These are phyloP conservation scores for Spatulosminthurus flaviceps DNA, from an alignment of 2,888 invertebrate genomes.

Conservation along the genomic window DNA sequence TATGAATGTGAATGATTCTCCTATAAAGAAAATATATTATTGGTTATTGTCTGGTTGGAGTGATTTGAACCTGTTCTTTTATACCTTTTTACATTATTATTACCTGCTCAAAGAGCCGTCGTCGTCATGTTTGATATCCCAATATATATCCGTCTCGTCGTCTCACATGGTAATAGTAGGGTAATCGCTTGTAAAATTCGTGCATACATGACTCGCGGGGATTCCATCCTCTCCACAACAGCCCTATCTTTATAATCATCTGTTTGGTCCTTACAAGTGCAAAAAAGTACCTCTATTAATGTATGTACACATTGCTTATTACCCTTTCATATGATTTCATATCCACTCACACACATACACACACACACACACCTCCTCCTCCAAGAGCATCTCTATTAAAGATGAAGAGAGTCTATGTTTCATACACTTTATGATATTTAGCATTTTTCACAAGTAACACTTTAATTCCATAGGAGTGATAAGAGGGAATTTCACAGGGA, in stretches of 20 bases:
- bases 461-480: not conserved
- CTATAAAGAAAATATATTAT: not conserved
- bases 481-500: not conserved
- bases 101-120: conserved; percentile 18
- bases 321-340: no score
- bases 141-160: not conserved
- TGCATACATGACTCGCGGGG: conserved; percentile 13
- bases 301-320: no score
- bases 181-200: conserved; percentile 9
- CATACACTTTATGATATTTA: not conserved
- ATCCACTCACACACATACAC: no score
- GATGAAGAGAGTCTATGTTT: no score
- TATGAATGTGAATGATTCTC: not conserved
- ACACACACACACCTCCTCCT: no score
- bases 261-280: not conserved
- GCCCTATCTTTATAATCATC: not conserved
- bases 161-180: not conserved
- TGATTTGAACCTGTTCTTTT: conserved; percentile 13
- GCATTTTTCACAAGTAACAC: conserved; percentile 9
- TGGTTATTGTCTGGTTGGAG: conserved; percentile 6
- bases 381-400: no score
- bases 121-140: not conserved
- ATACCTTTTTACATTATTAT: not conserved
- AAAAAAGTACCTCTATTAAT: not conserved
- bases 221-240: not conserved